Base-by-base conservation (phyloP, 2,797 vertebrate genomes). In the Anisognathus igniventris region DNA sequence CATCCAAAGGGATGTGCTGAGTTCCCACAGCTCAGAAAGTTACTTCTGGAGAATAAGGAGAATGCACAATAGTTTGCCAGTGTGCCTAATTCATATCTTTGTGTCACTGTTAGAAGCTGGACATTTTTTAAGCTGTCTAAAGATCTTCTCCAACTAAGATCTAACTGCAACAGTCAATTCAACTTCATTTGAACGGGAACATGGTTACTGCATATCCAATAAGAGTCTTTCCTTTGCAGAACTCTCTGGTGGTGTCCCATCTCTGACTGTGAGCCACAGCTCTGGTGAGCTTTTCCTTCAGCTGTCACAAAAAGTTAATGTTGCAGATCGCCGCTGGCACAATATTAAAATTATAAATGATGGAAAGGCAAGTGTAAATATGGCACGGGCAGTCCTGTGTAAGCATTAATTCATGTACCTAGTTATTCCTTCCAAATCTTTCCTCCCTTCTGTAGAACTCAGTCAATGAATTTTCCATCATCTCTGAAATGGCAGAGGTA, bases 321-420 rank as follows among this genome's bases (percentile, higher is more conserved):
- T 98, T 81, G 98, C 97, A 19, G 98, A 99, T 97, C 98, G 97
- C 3, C 98, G 96, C 82, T 99, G 99, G 99, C 99, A 99, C 95
- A 98, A 97, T 27, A 97, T 99, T 27, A 98, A 98, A 90, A 97
- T 99, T 93, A 92, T 97, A 94, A 98, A 96, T 23, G 98, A 99
- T 25, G 98, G 98, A 86, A 98, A 99, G 98, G 99, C 98, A 95
- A 97, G 97, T 96, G 70, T 86, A 58, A 88, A 92, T 72, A 35
- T 7, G 54, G 39, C 60, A 61, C 39, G 23, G 53, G 22, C 33
- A 58, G 20, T 67, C 61, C 60, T 50, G 10, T 57, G 45, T 40
- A 88, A 73, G 40, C 76, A 53, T 27, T 57, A n/a, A 45, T 88
- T 90, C 8, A 11, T 45, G 20, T 90, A 48, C 42, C 30, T 60